These are phyloP conservation scores for Perca fluviatilis DNA, from an alignment of 2,113 vertebrate genomes.

Conservation along the genomic window DNA sequence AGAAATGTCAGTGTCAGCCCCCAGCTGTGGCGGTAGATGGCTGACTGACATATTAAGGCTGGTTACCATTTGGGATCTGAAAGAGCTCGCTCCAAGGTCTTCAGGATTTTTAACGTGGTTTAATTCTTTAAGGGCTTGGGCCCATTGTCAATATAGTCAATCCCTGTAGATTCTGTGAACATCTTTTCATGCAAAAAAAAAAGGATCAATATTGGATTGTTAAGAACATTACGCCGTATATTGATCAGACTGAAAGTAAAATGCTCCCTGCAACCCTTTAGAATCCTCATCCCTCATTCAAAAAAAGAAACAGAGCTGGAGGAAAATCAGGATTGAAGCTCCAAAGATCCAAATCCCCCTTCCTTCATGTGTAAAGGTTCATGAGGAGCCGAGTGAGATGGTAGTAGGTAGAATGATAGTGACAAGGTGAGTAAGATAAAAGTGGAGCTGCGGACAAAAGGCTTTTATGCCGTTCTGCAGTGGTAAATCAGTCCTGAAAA, in stretches of 20 bases:
- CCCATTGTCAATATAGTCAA: neutral
- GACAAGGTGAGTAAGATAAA: constrained; percentile 53
- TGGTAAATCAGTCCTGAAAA: constrained; percentile 63
- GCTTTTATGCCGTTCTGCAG: constrained; percentile 55
- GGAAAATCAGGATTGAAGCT: constrained; percentile 31
- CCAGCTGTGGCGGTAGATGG: constrained; percentile 38
- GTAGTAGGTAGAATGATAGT: constrained; percentile 42
- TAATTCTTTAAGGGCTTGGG: neutral
- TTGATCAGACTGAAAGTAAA: constrained; percentile 17
- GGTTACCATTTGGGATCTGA: constrained; percentile 26
- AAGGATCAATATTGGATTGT: constrained; percentile 36
- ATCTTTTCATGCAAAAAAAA: neutral
- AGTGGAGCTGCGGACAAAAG: constrained; percentile 51
- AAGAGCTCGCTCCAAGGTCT: constrained; percentile 16
- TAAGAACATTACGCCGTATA: constrained; percentile 16
- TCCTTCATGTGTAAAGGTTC: constrained; percentile 31
- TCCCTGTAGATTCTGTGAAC: neutral
- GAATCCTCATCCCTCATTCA: constrained; percentile 33
- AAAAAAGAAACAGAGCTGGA: constrained; percentile 10
- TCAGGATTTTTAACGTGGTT: constrained; percentile 27
- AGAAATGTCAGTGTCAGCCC: constrained; percentile 67
- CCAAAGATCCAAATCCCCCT: constrained; percentile 37
- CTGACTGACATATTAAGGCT: constrained; percentile 54
- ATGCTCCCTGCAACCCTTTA: constrained; percentile 17
- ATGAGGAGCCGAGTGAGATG: constrained; percentile 19